A percentile compares a stretch with the other conserved stretches of the same genome.
These are phyloP conservation scores for Philypnodon macrostomus DNA, from an alignment of 2,797 vertebrate genomes.

Conservation along the genomic window DNA sequence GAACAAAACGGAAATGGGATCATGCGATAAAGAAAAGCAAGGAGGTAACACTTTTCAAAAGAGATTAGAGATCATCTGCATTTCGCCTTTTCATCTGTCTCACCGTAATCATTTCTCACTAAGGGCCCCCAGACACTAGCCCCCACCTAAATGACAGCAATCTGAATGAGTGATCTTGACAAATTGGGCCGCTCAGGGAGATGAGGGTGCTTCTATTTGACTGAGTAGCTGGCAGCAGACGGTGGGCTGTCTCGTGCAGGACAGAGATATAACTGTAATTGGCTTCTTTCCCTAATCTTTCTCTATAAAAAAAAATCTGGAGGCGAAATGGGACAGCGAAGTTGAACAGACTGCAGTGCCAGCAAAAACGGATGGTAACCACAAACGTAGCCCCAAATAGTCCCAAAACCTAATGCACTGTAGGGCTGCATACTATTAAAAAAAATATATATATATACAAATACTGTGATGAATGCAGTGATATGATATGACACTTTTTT, in stretches of 20 bases:
- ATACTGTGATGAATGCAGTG: too few species aligned
- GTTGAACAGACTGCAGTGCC: conserved; percentile 34
- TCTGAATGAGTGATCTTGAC: conserved; percentile 75
- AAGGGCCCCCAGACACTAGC: conserved; percentile 36
- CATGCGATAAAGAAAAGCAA: conserved; percentile 62
- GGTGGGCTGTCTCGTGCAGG: conserved; percentile 54
- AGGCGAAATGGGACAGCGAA: conserved; percentile 36
- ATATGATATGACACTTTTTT: too few species aligned
- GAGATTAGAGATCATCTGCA: conserved; percentile 76
- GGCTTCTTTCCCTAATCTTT: conserved; percentile 61
- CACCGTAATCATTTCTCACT: conserved; percentile 51
- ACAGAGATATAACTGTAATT: conserved; percentile 74
- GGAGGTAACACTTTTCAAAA: conserved; percentile 62
- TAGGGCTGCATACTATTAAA: too few species aligned
- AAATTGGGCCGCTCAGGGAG: conserved; percentile 61
- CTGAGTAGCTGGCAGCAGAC: conserved; percentile 56
- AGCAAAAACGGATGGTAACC: conserved; percentile 30
- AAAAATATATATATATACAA: too few species aligned
- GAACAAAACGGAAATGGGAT: conserved; percentile 63
- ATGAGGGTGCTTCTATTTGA: conserved; percentile 42
- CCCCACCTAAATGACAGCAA: conserved; percentile 60
- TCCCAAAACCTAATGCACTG: conserved; percentile 46
- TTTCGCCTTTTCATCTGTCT: conserved; percentile 65
- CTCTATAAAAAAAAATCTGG: conserved; percentile 40
- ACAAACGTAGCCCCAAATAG: conserved; percentile 21